Percentiles rank a stretch among this genome's conserved stretches.
Evolutionary conservation across 1,140 invertebrate species (phyloP).

Genomic region (Diorhabda elongata): DNA sequence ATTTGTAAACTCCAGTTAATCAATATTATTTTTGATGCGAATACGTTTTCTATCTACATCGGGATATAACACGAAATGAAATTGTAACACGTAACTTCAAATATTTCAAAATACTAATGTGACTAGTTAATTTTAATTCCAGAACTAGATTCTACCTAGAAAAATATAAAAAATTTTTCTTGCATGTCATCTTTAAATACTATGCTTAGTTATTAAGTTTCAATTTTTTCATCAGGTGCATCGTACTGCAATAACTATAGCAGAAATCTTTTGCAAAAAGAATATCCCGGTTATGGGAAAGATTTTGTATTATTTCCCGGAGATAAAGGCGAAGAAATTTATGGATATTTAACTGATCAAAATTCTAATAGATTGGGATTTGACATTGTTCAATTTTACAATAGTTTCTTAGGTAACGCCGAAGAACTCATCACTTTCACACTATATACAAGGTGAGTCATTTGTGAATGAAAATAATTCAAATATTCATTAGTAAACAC

Average conservation of each 20-base stretch:
- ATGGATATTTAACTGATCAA: conserved; percentile 31
- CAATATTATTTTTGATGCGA: too few relatives aligned
- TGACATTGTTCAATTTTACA: background rate
- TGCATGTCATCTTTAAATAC: too few relatives aligned
- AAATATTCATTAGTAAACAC: background rate
- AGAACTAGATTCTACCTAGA: too few relatives aligned
- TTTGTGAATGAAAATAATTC: background rate
- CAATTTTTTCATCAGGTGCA: background rate
- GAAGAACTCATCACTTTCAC: conserved; percentile 42
- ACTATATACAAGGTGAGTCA: conserved; percentile 44
- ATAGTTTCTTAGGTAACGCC: too few relatives aligned
- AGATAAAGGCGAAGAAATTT: conserved; percentile 49
- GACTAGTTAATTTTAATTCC: too few relatives aligned
- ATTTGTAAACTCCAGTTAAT: too few relatives aligned
- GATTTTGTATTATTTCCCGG: conserved; percentile 55
- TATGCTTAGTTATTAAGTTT: too few relatives aligned
- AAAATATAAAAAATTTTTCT: too few relatives aligned
- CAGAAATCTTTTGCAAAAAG: conserved; percentile 20
- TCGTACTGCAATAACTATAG: conserved; percentile 15
- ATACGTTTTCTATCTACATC: too few relatives aligned
- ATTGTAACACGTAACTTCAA: too few relatives aligned
- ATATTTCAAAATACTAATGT: too few relatives aligned
- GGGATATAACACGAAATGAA: too few relatives aligned
- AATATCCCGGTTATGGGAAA: conserved; percentile 45
- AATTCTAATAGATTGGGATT: conserved; percentile 10